Evolutionary conservation across 1,140 invertebrate species (phyloP).

Genomic region (Cydia fagiglandana): DNA sequence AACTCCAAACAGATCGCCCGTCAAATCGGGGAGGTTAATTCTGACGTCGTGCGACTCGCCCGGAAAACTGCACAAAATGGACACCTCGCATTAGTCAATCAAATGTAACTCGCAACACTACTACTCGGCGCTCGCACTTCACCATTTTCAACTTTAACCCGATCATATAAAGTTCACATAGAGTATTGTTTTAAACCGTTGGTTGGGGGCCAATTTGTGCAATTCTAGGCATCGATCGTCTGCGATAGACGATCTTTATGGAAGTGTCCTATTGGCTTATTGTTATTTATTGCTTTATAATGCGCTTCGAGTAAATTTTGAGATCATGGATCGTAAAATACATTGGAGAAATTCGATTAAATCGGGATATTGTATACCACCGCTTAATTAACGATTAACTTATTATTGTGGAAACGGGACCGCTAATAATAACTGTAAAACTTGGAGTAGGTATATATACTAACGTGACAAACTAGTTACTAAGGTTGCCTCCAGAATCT

Average conservation of each 20-base stretch:
- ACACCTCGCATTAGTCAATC: conserved; percentile 52
- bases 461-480: no score
- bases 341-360: conserved; percentile 3
- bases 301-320: conserved; percentile 18
- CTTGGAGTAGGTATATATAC: background rate
- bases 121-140: background rate
- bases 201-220: conserved; percentile 15
- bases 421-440: background rate
- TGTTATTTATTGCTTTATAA: conserved; percentile 30
- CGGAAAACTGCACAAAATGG: conserved; percentile 48
- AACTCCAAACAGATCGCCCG: conserved; percentile 49
- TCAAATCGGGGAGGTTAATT: conserved; percentile 54
- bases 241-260: conserved; percentile 18
- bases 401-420: background rate
- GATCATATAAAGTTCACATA: background rate
- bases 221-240: conserved; percentile 11
- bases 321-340: conserved; percentile 28
- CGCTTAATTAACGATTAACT: background rate
- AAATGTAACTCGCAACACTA: conserved; percentile 35
- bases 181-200: background rate
- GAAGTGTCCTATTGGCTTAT: conserved; percentile 31
- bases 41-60: conserved; percentile 44
- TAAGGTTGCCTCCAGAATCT: no score
- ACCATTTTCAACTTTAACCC: conserved; percentile 8
- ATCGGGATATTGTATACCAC: background rate